Percentiles rank a stretch among this genome's conserved stretches.
These are phyloP conservation scores for Schrankia costaestrigalis DNA, from an alignment of 2,888 invertebrate species.

Conservation along the genomic window DNA sequence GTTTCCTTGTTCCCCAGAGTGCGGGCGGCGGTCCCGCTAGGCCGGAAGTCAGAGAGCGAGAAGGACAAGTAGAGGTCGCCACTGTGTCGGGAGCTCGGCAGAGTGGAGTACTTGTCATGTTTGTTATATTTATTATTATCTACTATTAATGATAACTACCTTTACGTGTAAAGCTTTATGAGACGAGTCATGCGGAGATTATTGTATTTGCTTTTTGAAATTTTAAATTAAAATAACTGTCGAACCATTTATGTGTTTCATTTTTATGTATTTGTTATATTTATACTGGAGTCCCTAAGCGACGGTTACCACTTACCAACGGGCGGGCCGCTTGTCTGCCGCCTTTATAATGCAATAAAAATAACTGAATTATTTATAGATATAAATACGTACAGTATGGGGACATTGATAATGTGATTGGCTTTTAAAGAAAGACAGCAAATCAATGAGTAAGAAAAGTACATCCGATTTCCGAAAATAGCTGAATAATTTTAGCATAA, in stretches of 20 bases:
- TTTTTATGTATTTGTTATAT: conserved; percentile 21
- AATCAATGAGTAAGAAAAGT: too few species aligned
- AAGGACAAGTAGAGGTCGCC: conserved; percentile 87
- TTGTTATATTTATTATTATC: conserved; percentile 78
- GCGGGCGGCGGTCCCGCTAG: conserved; percentile 93
- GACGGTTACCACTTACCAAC: too few species aligned
- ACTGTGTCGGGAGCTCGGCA: conserved; percentile 52
- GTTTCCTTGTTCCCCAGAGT: conserved; percentile 86
- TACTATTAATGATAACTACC: conserved; percentile 70
- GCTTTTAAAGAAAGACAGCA: too few species aligned
- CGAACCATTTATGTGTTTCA: conserved; percentile 54
- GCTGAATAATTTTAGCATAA: too few species aligned
- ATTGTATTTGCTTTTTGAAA: conserved; percentile 81
- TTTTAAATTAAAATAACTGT: conserved; percentile 80
- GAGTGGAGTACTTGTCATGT: conserved; percentile 65
- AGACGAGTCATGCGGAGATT: conserved; percentile 77
- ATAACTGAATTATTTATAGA: too few species aligned
- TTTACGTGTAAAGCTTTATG: conserved; percentile 80
- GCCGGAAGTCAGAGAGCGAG: conserved; percentile 91
- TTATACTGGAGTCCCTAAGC: too few species aligned
- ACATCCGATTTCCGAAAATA: too few species aligned
- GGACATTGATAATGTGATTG: too few species aligned
- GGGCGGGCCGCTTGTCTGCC: too few species aligned
- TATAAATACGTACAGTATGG: too few species aligned
- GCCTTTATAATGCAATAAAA: too few species aligned